These are phyloP conservation scores for Meloidogyne chitwoodi DNA, from an alignment of 1,140 invertebrate genomes.

Conservation along the genomic window DNA sequence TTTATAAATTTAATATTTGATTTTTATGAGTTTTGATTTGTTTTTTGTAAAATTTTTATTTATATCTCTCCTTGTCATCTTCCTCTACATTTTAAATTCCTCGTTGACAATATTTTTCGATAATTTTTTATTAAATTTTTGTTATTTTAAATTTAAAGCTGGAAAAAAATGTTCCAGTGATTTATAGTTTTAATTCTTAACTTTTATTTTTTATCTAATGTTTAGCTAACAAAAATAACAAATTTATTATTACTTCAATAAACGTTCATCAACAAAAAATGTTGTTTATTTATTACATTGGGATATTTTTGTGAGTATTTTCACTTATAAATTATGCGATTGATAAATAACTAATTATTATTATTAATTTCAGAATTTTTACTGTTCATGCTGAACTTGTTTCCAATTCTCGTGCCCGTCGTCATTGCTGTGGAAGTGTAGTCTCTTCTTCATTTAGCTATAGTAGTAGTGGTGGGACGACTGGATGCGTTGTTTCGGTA, in stretches of 20 bases:
- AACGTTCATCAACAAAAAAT: not conserved
- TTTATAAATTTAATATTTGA: not conserved
- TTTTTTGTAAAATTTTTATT: not conserved
- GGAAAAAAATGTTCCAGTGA: too few relatives aligned
- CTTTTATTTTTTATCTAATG: too few relatives aligned
- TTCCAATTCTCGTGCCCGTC: not conserved
- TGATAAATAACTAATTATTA: too few relatives aligned
- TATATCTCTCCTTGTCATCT: not conserved
- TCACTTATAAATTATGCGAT: not conserved
- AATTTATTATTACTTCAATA: too few relatives aligned
- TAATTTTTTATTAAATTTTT: too few relatives aligned
- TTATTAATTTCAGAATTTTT: not conserved
- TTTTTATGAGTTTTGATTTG: not conserved
- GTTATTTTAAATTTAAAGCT: too few relatives aligned
- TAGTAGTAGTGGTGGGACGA: not conserved
- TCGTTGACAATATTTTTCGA: too few relatives aligned
- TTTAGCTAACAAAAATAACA: too few relatives aligned
- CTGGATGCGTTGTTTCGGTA: not conserved
- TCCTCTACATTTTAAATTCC: too few relatives aligned
- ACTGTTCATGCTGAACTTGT: not conserved
- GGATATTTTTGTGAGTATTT: not conserved
- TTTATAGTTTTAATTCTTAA: too few relatives aligned
- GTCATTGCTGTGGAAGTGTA: not conserved
- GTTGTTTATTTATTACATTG: not conserved
- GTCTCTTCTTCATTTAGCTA: not conserved